These are phyloP conservation scores for Leucosticte australis DNA, from an alignment of 2,113 vertebrate species.

Conservation along the genomic window DNA sequence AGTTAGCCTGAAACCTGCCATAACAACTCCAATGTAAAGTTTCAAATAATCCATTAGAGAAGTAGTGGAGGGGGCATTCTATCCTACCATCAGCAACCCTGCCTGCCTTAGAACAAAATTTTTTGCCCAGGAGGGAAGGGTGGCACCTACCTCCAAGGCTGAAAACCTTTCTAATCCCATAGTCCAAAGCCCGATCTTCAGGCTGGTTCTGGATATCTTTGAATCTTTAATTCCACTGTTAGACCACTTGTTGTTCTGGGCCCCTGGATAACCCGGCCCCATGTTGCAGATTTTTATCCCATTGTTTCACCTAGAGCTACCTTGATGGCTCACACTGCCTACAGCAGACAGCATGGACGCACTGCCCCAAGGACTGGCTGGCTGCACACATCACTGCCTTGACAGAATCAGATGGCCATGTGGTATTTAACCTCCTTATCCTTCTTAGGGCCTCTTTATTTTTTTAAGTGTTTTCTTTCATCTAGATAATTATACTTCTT, in stretches of 20 bases:
- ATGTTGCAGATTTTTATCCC: neutral
- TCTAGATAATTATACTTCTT: neutral
- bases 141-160: neutral
- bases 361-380: neutral
- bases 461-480: neutral
- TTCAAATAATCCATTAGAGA: neutral
- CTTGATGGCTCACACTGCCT: rapidly evolving
- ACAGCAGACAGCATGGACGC: neutral
- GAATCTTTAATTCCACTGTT: neutral
- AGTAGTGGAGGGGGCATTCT: neutral
- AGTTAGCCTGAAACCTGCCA: neutral
- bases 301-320: neutral
- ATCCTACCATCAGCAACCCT: neutral
- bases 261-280: neutral
- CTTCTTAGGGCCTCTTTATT: neutral
- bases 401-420: rapidly evolving
- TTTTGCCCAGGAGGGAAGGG: neutral
- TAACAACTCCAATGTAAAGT: neutral
- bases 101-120: neutral
- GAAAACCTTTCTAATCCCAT: neutral
- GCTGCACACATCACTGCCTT: neutral
- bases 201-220: neutral
- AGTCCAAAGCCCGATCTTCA: neutral
- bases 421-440: neutral
- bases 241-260: neutral